Evolutionary conservation across 2,113 vertebrate genomes (phyloP).

Genomic region (Opisthocomus hoazin): DNA sequence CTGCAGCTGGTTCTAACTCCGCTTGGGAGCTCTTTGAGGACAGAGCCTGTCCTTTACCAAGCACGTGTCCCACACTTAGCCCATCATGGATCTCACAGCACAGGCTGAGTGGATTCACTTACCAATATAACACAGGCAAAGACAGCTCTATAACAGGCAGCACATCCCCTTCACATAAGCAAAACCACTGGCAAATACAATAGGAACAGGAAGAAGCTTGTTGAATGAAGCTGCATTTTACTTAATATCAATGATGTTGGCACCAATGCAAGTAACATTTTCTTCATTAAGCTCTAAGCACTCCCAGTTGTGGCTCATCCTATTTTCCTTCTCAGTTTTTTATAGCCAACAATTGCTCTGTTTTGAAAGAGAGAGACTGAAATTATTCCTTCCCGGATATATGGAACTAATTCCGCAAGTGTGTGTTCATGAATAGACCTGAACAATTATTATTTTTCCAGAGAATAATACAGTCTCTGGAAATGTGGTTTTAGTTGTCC

Average conservation of each 20-base stretch:
- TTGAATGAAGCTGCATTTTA: neutral
- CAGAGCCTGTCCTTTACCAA: neutral
- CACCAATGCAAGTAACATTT: neutral
- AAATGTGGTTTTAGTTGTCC: conserved; percentile 29
- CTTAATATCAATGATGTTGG: neutral
- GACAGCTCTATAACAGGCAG: neutral
- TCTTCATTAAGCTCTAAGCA: conserved; percentile 12
- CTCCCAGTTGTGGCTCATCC: conserved; percentile 3
- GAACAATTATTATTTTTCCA: conserved; percentile 37
- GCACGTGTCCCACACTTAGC: neutral
- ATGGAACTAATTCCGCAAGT: conserved; percentile 43
- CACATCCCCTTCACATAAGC: neutral
- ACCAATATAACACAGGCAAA: neutral
- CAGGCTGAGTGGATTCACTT: neutral
- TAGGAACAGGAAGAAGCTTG: neutral
- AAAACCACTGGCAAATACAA: conserved; percentile 4
- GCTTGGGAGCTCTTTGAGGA: neutral
- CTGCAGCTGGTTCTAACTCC: neutral
- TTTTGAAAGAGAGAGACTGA: neutral
- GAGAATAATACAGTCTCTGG: conserved; percentile 8
- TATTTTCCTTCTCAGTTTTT: neutral
- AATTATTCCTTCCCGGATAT: neutral
- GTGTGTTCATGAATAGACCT: conserved; percentile 28
- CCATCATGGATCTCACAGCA: neutral
- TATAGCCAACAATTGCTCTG: neutral